Conservation (phyloP, 92 coral and sea anemone genomes). For the Epizoanthus ramosus region DNA sequence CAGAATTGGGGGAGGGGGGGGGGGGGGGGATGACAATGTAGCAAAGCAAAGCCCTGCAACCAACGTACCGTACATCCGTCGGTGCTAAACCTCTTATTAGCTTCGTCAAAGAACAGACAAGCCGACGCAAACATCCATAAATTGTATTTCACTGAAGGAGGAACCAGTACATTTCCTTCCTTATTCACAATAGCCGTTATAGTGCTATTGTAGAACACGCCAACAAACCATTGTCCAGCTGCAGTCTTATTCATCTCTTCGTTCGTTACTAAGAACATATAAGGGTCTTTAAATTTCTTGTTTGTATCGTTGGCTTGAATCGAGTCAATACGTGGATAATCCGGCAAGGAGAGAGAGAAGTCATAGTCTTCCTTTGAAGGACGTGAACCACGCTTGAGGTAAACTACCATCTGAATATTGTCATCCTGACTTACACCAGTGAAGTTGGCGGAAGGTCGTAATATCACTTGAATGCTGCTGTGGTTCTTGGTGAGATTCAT, state of each 20-base stretch:
- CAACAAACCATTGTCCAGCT: constrained; percentile 79
- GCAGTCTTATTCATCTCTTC: constrained; percentile 80
- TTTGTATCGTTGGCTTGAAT: constrained; percentile 32
- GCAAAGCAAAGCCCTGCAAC: neutral
- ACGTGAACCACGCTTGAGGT: constrained; percentile 48
- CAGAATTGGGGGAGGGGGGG: neutral
- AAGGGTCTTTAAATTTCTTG: constrained; percentile 20
- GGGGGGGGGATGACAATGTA: no score
- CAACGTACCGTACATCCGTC: constrained; percentile 78
- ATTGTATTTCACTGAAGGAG: constrained; percentile 1
- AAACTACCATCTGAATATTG: constrained; percentile 47
- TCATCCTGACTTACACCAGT: constrained; percentile 24
- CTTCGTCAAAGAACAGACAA: constrained; percentile 67
- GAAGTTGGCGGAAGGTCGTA: constrained; percentile 25
- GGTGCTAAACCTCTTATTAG: constrained; percentile 53
- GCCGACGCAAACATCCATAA: constrained; percentile 63
- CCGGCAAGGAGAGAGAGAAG: constrained; percentile 46
- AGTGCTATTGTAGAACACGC: constrained; percentile 66
- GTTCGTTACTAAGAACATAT: constrained; percentile 64
- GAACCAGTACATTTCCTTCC: neutral
- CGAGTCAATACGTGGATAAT: constrained; percentile 17
- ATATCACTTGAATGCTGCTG: constrained; percentile 48
- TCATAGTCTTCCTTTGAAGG: constrained; percentile 59
- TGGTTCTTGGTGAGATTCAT: constrained; percentile 47
- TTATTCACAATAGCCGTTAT: neutral